A percentile compares a stretch with the other conserved stretches of the same genome.
Evolutionary conservation across 2,113 vertebrate species (phyloP).

Genomic region (Esox niger): DNA sequence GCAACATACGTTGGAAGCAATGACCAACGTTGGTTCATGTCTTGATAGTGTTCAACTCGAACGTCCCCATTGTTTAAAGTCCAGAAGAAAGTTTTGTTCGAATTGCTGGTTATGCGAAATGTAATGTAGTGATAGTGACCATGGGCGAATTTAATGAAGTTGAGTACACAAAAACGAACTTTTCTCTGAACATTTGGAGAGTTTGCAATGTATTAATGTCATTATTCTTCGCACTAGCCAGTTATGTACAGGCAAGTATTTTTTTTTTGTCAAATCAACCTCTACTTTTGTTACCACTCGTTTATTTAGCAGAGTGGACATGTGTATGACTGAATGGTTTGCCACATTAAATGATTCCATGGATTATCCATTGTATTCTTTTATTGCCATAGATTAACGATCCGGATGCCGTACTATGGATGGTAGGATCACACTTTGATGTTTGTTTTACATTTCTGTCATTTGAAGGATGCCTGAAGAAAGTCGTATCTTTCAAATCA

Average conservation of each 20-base stretch:
- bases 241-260: slow-evolving; percentile 69
- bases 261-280: background rate
- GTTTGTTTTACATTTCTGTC: background rate
- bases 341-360: background rate
- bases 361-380: background rate
- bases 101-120: background rate
- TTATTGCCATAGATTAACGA: slow-evolving; percentile 69
- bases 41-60: background rate
- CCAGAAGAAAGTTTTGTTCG: too few relatives aligned
- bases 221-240: slow-evolving; percentile 69
- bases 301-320: background rate
- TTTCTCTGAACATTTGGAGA: slow-evolving; percentile 39
- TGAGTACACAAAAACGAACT: background rate
- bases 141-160: slow-evolving; percentile 6
- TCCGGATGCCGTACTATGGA: slow-evolving; percentile 71
- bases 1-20: too few relatives aligned
- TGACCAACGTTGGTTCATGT: too few relatives aligned
- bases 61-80: too few relatives aligned
- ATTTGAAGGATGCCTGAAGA: background rate
- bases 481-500: too few relatives aligned
- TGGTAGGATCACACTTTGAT: slow-evolving; percentile 51
- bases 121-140: background rate
- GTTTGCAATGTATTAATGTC: slow-evolving; percentile 68
- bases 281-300: background rate
- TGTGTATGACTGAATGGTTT: background rate